Percentiles rank a stretch among this genome's conserved stretches.
These are phyloP conservation scores for Drosophila subpulchrella DNA, from an alignment of 1,140 invertebrate species.

Conservation along the genomic window DNA sequence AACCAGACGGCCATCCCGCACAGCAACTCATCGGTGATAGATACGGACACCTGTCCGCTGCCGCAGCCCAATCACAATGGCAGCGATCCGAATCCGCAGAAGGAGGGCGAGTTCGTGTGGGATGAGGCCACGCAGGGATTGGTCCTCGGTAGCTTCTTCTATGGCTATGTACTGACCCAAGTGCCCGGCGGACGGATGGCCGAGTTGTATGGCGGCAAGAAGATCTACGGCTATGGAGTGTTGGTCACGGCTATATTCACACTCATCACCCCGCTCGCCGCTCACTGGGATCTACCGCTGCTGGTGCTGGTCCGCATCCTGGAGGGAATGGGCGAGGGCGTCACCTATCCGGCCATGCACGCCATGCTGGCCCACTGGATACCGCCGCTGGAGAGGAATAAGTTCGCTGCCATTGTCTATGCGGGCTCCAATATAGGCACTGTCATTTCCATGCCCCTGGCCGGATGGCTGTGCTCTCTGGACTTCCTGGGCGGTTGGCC, in stretches of 20 bases:
- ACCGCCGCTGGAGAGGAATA: slow-evolving; percentile 91
- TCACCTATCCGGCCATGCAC: slow-evolving; percentile 93
- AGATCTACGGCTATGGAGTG: slow-evolving; percentile 91
- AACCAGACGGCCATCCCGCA: slow-evolving; percentile 89
- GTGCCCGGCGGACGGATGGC: slow-evolving; percentile 93
- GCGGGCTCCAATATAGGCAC: slow-evolving; percentile 90
- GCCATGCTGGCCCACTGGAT: slow-evolving; percentile 93
- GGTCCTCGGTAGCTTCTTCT: slow-evolving; percentile 94
- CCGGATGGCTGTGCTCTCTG: slow-evolving; percentile 90
- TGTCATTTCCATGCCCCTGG: slow-evolving; percentile 90
- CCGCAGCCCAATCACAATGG: slow-evolving; percentile 84
- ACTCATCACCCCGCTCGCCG: slow-evolving; percentile 90
- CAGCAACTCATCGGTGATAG: slow-evolving; percentile 85
- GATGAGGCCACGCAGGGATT: slow-evolving; percentile 91
- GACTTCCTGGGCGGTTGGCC: slow-evolving; percentile 91
- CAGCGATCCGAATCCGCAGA: slow-evolving; percentile 83
- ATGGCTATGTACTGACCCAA: slow-evolving; percentile 94
- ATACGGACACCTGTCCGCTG: slow-evolving; percentile 87
- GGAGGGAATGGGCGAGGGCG: slow-evolving; percentile 94
- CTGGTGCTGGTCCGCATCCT: slow-evolving; percentile 92
- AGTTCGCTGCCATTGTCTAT: slow-evolving; percentile 92
- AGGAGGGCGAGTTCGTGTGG: slow-evolving; percentile 91
- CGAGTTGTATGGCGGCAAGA: slow-evolving; percentile 91
- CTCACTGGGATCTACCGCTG: slow-evolving; percentile 88
- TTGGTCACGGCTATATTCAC: slow-evolving; percentile 92